Percentiles rank a stretch among this genome's conserved stretches.
Conservation (phyloP, 2,888 invertebrate species). For the Andrena marginata region DNA sequence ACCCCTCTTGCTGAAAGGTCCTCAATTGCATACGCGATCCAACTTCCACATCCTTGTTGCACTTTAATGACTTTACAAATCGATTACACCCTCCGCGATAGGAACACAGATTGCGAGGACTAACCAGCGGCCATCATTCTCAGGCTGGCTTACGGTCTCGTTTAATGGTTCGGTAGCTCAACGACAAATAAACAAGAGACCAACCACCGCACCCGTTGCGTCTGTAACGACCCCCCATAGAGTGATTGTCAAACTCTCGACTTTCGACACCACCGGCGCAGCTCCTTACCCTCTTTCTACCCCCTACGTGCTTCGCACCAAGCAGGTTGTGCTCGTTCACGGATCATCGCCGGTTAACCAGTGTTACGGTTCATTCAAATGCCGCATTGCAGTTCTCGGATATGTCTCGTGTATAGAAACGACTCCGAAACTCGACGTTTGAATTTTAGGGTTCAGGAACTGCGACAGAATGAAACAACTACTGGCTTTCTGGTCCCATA, state of each 20-base stretch:
- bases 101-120: background rate
- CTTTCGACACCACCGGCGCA: conserved; percentile 23
- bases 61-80: background rate
- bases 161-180: conserved; percentile 63
- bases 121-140: conserved; percentile 2
- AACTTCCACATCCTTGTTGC: background rate
- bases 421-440: background rate
- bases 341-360: conserved; percentile 70
- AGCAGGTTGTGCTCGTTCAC: conserved; percentile 71
- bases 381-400: conserved; percentile 18
- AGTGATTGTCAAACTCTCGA: conserved; percentile 57
- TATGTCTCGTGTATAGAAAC: background rate
- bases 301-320: conserved; percentile 11
- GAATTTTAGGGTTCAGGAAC: background rate
- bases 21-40: too few species aligned
- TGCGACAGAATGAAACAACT: too few species aligned
- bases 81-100: background rate
- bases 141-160: conserved; percentile 20
- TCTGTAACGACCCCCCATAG: conserved; percentile 69
- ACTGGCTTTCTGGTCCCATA: too few species aligned
- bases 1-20: too few species aligned
- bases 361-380: conserved; percentile 58
- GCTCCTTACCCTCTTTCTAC: conserved; percentile 30
- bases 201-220: conserved; percentile 47
- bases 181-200: conserved; percentile 70